Percentiles rank a stretch among this genome's conserved stretches.
These are phyloP conservation scores for Myoxocephalus aenaeus DNA, from an alignment of 2,797 vertebrate species.

Conservation along the genomic window DNA sequence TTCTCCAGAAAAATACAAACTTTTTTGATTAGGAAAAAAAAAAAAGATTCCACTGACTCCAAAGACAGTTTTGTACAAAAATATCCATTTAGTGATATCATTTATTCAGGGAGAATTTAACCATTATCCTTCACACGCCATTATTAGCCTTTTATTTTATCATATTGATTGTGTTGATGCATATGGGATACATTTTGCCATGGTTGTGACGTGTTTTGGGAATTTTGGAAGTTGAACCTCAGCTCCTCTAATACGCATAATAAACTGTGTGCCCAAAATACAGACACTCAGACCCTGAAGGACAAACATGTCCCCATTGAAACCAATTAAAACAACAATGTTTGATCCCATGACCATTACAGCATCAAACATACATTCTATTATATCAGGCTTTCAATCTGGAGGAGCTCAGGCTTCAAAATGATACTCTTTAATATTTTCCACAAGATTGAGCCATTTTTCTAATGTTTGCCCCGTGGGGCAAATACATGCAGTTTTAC, in stretches of 20 bases:
- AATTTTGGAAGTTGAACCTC: neutral
- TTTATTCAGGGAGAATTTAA: neutral
- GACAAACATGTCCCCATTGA: neutral
- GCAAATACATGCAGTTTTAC: neutral
- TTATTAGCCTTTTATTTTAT: neutral
- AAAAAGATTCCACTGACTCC: neutral
- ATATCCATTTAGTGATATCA: neutral
- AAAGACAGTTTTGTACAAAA: neutral
- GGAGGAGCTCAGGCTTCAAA: neutral
- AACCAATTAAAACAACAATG: neutral
- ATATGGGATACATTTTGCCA: neutral
- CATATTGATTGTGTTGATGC: neutral
- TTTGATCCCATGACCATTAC: neutral
- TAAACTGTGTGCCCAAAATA: neutral
- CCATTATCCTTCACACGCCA: too few relatives aligned
- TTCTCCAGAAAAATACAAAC: neutral
- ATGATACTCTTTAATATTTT: neutral
- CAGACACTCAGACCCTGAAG: neutral
- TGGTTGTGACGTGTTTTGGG: neutral
- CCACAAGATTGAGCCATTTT: neutral
- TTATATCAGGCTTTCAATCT: neutral
- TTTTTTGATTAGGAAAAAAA: neutral
- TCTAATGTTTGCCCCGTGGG: neutral
- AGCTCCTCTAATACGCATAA: neutral
- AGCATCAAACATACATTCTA: neutral